Percentiles rank a stretch among this genome's conserved stretches.
These are phyloP conservation scores for Lamellibrachia columna DNA, from an alignment of 2,888 invertebrate genomes.

Conservation along the genomic window DNA sequence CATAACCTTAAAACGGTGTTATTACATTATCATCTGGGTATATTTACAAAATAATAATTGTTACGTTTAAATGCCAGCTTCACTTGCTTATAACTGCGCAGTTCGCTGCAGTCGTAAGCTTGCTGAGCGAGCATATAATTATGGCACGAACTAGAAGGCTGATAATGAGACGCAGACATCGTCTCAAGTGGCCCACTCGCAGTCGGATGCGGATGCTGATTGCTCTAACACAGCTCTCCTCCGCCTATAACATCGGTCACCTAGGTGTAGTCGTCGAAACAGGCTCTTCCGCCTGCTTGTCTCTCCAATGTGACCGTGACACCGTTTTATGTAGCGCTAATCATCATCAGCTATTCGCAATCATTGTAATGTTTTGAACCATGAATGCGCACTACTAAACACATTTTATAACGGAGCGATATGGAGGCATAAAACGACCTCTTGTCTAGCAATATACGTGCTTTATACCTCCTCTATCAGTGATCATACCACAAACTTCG, in stretches of 20 bases:
- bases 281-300: not conserved
- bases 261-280: not conserved
- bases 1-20: not conserved
- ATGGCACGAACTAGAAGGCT: not conserved
- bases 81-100: not conserved
- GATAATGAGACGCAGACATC: constrained; percentile 6
- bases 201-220: not conserved
- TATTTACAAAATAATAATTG: not conserved
- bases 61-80: not conserved
- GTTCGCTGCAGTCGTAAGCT: not conserved
- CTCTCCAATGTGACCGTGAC: not conserved
- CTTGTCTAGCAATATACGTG: not conserved
- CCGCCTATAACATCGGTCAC: not conserved
- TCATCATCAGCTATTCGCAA: not conserved
- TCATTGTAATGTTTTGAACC: not conserved
- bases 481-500: not conserved
- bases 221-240: not conserved
- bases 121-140: not conserved
- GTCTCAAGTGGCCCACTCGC: not conserved
- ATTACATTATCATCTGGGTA: not conserved
- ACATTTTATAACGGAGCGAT: not conserved
- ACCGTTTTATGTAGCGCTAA: not conserved
- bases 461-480: not conserved
- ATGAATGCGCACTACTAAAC: not conserved
- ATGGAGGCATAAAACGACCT: not conserved